A percentile compares a stretch with the other conserved stretches of the same genome.
Evolutionary conservation across 2,888 invertebrate species (phyloP).

Genomic region (Pegoplata infirma): DNA sequence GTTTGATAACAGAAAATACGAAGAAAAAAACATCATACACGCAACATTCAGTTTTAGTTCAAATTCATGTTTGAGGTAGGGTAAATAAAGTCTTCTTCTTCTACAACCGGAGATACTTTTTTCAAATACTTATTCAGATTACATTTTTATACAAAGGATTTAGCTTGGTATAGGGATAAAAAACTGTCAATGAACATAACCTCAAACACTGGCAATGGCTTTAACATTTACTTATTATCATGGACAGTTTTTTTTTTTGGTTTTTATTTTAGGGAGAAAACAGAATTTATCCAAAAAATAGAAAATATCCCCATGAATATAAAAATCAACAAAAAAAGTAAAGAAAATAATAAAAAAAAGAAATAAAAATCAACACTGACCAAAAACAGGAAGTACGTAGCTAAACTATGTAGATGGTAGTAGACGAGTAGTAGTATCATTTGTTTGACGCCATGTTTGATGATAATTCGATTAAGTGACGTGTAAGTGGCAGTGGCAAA

Average conservation of each 20-base stretch:
- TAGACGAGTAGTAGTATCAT: conserved; percentile 62
- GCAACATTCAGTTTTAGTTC: conserved; percentile 27
- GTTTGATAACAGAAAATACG: conserved; percentile 3
- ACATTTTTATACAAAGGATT: conserved; percentile 69
- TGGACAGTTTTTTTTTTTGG: conserved; percentile 9
- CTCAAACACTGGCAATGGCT: conserved; percentile 64
- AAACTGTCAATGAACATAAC: conserved; percentile 74
- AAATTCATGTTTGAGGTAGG: conserved; percentile 6
- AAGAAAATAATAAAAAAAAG: not conserved
- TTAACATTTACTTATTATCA: conserved; percentile 45
- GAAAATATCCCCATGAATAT: not conserved
- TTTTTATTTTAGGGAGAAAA: not conserved
- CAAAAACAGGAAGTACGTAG: conserved; percentile 52
- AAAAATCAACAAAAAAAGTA: not conserved
- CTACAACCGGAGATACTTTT: not conserved
- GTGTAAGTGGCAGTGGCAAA: conserved; percentile 59
- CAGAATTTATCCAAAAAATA: conserved; percentile 7
- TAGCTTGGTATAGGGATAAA: conserved; percentile 70
- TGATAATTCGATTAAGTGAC: conserved; percentile 77
- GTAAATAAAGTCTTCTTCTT: not conserved
- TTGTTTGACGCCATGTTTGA: conserved; percentile 74
- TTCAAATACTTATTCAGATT: conserved; percentile 50
- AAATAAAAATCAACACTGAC: conserved; percentile 38
- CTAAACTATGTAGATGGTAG: conserved; percentile 44
- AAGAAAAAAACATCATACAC: conserved; percentile 16